A percentile compares a stretch with the other conserved stretches of the same genome.
Conservation (phyloP, 92 coral and sea anemone genomes). For the Actinostola sp. region DNA sequence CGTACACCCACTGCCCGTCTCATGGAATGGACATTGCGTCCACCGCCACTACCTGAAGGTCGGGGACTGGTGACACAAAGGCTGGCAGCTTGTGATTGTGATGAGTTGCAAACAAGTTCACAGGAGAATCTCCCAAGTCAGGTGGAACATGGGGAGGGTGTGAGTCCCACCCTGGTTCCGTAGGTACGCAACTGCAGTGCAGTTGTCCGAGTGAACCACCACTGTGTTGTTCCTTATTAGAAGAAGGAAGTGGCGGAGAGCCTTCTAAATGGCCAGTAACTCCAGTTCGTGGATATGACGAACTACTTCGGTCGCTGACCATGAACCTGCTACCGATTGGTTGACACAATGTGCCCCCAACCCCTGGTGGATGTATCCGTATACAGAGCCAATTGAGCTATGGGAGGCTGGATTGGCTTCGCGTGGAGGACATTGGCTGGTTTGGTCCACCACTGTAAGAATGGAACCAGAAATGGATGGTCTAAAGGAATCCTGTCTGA, state of each 20-base stretch:
- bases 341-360: conserved; percentile 12
- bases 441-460: conserved; percentile 20
- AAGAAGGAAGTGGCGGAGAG: not conserved
- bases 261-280: conserved; percentile 13
- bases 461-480: conserved; percentile 31
- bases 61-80: conserved; percentile 33
- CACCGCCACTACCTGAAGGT: conserved; percentile 23
- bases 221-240: conserved; percentile 25
- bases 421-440: conserved; percentile 17
- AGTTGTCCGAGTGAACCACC: conserved; percentile 32
- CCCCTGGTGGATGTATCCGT: conserved; percentile 12
- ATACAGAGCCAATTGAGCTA: not conserved
- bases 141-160: conserved; percentile 21
- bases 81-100: conserved; percentile 23
- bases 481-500: conserved; percentile 16
- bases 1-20: conserved; percentile 26
- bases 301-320: not conserved
- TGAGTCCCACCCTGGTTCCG: conserved; percentile 39
- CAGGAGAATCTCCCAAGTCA: conserved; percentile 14
- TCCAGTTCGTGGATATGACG: conserved; percentile 1
- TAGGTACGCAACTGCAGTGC: conserved; percentile 34
- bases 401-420: conserved; percentile 7
- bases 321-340: not conserved
- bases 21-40: conserved; percentile 31
- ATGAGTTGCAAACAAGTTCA: conserved; percentile 32